Conservation (phyloP, 2,797 vertebrate species). For the Erethizon dorsatum region DNA sequence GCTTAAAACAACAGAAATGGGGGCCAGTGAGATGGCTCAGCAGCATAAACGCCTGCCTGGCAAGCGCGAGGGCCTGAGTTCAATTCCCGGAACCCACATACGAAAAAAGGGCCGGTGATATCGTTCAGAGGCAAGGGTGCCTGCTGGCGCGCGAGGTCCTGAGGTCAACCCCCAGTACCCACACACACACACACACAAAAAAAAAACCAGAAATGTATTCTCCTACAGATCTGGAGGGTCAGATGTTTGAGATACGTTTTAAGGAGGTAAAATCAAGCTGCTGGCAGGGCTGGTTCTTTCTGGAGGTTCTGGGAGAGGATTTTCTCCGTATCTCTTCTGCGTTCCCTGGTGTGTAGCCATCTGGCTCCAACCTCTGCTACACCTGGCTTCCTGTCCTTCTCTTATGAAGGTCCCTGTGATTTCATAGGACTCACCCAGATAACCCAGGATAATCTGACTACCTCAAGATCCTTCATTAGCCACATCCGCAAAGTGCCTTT, state of each 20-base stretch:
- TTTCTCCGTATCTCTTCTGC: not conserved
- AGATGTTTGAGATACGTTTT: not conserved
- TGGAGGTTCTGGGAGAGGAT: not conserved
- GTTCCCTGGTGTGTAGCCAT: not conserved
- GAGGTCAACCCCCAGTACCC: too few species aligned
- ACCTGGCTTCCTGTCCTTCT: not conserved
- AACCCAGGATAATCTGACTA: not conserved
- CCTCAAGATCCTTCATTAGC: not conserved
- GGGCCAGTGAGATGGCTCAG: too few species aligned
- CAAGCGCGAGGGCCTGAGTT: too few species aligned
- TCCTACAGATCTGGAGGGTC: not conserved
- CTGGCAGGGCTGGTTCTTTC: not conserved
- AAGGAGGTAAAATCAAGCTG: not conserved
- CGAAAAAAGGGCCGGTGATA: too few species aligned
- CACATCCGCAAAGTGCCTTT: not conserved
- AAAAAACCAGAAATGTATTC: not conserved
- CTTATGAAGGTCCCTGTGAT: not conserved
- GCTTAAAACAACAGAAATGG: slow-evolving; percentile 45
- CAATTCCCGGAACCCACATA: too few species aligned
- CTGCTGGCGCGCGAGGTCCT: too few species aligned
- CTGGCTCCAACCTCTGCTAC: not conserved
- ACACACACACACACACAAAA: too few species aligned
- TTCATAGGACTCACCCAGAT: not conserved
- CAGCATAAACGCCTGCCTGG: too few species aligned
- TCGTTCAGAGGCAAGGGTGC: too few species aligned